Conservation (phyloP, 2,888 invertebrate species). For the Papilio elwesi region DNA sequence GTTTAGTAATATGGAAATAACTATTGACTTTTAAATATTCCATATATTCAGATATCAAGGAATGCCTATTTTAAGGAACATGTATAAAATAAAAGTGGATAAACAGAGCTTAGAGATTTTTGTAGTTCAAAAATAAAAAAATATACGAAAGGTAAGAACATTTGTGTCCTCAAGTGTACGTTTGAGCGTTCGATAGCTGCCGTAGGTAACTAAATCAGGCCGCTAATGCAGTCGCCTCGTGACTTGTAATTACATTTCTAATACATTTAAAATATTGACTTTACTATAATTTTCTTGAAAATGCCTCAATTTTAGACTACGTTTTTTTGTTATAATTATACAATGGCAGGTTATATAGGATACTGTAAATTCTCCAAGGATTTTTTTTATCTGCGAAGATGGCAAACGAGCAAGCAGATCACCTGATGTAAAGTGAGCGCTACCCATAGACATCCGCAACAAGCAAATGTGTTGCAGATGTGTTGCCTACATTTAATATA, state of each 20-base stretch:
- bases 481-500: no score
- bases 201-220: conserved; percentile 40
- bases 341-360: not conserved
- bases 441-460: no score
- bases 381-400: no score
- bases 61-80: no score
- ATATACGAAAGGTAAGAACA: not conserved
- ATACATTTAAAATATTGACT: conserved; percentile 36
- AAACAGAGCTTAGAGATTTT: no score
- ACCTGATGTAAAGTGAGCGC: no score
- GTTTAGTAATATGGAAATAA: no score
- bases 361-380: not conserved
- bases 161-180: conserved; percentile 35
- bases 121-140: not conserved
- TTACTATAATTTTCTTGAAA: conserved; percentile 20
- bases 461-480: no score
- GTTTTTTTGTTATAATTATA: conserved; percentile 1
- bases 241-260: conserved; percentile 43
- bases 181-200: not conserved
- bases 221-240: conserved; percentile 44
- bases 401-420: no score
- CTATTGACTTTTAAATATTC: no score
- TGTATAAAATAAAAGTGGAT: no score
- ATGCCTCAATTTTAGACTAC: not conserved
- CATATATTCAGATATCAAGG: no score